Conservation (phyloP, 2,113 vertebrate genomes). For the Phodopus roborovskii region DNA sequence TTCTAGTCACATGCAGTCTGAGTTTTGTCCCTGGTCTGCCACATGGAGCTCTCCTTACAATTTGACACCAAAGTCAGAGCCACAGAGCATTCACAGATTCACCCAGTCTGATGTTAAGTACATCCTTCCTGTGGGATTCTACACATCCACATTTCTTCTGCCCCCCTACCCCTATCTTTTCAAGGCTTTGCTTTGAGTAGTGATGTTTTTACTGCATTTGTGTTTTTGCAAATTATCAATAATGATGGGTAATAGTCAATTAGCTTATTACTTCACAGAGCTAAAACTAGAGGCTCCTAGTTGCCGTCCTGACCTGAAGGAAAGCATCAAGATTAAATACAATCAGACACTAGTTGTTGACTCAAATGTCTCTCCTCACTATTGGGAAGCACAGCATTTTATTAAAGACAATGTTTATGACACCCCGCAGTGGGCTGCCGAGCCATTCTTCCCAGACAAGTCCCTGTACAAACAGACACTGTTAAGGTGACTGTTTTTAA, state of each 20-base stretch:
- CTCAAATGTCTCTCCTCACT: neutral
- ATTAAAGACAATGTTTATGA: neutral
- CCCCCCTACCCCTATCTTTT: neutral
- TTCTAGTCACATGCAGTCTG: neutral
- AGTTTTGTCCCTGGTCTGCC: neutral
- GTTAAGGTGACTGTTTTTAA: neutral
- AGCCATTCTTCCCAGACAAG: neutral
- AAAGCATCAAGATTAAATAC: neutral
- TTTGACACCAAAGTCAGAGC: neutral
- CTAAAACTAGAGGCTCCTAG: neutral
- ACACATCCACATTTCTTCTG: neutral
- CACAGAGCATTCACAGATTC: neutral
- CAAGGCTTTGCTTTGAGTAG: neutral
- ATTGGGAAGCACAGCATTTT: neutral
- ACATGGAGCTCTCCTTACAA: neutral
- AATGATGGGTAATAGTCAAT: neutral
- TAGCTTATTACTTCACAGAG: neutral
- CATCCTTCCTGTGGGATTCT: neutral
- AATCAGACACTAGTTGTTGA: neutral
- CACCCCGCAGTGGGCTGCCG: neutral
- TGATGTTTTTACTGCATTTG: neutral
- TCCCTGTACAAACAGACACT: neutral
- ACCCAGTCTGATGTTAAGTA: neutral
- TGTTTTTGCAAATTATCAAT: neutral
- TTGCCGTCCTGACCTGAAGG: neutral